Conservation (phyloP, 1,140 invertebrate genomes). For the Sitobion miscanthi region DNA sequence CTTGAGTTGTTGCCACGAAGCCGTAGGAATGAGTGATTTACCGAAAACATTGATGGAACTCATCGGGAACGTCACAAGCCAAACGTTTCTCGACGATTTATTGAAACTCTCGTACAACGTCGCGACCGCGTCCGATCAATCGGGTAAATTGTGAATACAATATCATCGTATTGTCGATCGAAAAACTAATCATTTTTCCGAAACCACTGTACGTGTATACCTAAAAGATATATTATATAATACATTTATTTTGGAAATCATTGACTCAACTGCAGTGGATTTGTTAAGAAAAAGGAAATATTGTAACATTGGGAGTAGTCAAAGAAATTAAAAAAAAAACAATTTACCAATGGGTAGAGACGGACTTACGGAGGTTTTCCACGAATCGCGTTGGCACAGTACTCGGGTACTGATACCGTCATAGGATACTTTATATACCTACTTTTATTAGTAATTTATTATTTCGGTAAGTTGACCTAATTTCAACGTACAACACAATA, state of each 20-base stretch:
- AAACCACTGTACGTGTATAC: background rate
- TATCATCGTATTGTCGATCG: background rate
- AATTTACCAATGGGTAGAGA: background rate
- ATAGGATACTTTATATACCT: background rate
- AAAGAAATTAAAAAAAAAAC: background rate
- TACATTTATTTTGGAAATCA: background rate
- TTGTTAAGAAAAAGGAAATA: background rate
- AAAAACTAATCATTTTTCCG: background rate
- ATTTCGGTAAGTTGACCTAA: background rate
- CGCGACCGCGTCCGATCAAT: background rate
- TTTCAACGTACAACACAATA: background rate
- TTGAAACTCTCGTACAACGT: background rate
- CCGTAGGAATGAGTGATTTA: background rate
- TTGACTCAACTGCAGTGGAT: background rate
- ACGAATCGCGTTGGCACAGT: background rate
- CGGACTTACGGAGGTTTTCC: background rate
- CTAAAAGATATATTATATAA: background rate
- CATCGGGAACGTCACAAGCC: background rate
- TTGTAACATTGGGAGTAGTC: background rate
- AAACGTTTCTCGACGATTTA: conserved; percentile 18
- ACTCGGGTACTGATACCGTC: background rate
- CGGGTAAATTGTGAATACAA: background rate
- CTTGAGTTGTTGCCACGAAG: background rate
- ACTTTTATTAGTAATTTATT: background rate
- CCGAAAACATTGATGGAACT: background rate